Conservation (phyloP, 2,888 invertebrate species). For the Eulithis testata region DNA sequence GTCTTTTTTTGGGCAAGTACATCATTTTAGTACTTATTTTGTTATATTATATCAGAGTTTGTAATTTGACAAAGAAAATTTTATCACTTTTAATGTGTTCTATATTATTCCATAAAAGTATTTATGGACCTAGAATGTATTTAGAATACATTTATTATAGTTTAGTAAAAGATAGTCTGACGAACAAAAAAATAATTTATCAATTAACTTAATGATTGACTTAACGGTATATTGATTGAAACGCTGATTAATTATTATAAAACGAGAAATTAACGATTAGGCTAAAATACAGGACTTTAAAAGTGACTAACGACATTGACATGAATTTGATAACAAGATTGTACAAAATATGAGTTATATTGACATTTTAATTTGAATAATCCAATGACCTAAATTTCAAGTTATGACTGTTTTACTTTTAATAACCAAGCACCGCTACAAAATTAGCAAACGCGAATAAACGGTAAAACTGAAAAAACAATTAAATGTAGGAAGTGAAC, state of each 20-base stretch:
- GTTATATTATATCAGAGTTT: too few relatives aligned
- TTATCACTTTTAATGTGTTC: too few relatives aligned
- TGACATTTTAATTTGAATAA: background rate
- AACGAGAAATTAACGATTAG: background rate
- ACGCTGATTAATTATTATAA: conserved; percentile 6
- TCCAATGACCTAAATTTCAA: background rate
- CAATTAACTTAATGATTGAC: conserved; percentile 15
- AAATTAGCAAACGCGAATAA: conserved; percentile 26
- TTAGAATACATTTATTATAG: background rate
- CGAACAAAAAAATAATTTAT: conserved; percentile 1
- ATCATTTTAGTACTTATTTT: too few relatives aligned
- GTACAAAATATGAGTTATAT: background rate
- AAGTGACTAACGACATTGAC: conserved; percentile 3
- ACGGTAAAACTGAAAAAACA: conserved; percentile 33
- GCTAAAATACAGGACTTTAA: background rate
- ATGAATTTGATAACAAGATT: background rate
- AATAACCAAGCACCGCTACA: conserved; percentile 28
- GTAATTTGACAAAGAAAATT: too few relatives aligned
- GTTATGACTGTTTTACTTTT: conserved; percentile 5
- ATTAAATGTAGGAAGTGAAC: conserved; percentile 40
- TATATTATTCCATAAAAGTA: too few relatives aligned
- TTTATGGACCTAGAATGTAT: too few relatives aligned
- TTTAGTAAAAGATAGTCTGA: background rate
- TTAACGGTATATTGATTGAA: conserved; percentile 12
- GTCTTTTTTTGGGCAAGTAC: too few relatives aligned